Evolutionary conservation across 2,888 invertebrate species (phyloP).

Genomic region (Eledona agricola): DNA sequence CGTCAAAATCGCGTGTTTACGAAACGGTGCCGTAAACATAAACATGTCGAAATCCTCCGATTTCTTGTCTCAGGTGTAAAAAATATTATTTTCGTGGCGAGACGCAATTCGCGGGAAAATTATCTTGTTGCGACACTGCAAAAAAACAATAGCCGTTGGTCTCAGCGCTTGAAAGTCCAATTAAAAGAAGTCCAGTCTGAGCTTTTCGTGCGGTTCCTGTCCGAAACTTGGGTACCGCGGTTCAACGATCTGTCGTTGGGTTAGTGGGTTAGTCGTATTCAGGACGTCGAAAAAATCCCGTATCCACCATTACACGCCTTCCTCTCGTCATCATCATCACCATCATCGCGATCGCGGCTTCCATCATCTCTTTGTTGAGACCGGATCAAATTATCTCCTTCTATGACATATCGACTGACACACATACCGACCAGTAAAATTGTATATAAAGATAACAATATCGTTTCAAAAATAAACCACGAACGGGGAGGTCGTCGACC

Average conservation of each 20-base stretch:
- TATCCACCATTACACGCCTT: conserved; percentile 38
- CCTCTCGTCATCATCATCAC: conserved; percentile 35
- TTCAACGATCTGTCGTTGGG: conserved; percentile 47
- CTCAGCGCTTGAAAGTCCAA: too few relatives aligned
- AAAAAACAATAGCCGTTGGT: too few relatives aligned
- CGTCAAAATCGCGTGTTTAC: conserved; percentile 25
- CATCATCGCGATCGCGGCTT: conserved; percentile 25
- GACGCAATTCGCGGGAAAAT: conserved; percentile 10
- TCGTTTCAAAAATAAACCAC: conserved; percentile 43
- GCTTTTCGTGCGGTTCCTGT: conserved; percentile 29
- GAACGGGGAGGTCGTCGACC: conserved; percentile 39
- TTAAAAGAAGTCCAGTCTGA: too few relatives aligned
- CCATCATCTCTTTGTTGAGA: conserved; percentile 24
- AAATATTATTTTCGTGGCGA: conserved; percentile 7
- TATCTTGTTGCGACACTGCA: too few relatives aligned
- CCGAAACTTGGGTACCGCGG: conserved; percentile 40
- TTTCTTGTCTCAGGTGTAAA: conserved; percentile 12
- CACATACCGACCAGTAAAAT: conserved; percentile 39
- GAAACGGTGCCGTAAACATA: conserved; percentile 15
- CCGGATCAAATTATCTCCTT: conserved; percentile 28
- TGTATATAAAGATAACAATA: conserved; percentile 40
- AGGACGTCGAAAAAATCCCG: conserved; percentile 48
- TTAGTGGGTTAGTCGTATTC: conserved; percentile 55
- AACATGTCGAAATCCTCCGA: conserved; percentile 16
- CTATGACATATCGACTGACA: conserved; percentile 41